Conservation (phyloP, 92 coral and sea anemone genomes). For the Heteractis magnifica region DNA sequence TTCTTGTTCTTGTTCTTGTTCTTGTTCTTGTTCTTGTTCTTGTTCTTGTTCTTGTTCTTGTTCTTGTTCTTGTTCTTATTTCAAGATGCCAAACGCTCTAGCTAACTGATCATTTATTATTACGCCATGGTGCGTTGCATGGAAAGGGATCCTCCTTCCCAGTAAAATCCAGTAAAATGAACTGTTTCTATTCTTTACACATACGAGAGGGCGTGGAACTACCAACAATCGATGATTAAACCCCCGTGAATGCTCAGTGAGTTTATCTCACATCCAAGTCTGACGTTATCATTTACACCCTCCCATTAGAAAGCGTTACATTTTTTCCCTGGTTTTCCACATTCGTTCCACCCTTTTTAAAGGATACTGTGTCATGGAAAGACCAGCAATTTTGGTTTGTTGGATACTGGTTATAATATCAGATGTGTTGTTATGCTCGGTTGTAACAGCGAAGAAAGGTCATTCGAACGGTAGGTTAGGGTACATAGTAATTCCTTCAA, state of each 20-base stretch:
- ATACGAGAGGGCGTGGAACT: neutral
- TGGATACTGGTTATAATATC: neutral
- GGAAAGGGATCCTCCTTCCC: neutral
- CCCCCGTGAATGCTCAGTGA: neutral
- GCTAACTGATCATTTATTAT: neutral
- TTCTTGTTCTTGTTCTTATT: neutral
- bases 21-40: no score
- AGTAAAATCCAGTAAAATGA: neutral
- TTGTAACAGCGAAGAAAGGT: neutral
- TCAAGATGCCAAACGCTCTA: neutral
- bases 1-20: no score
- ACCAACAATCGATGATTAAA: neutral
- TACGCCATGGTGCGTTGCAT: neutral
- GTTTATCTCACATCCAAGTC: neutral
- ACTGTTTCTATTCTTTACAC: neutral
- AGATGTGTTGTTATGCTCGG: neutral
- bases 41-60: neutral
- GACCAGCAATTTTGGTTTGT: neutral
- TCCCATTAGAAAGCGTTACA: neutral
- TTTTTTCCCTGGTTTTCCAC: neutral
- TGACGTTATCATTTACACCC: neutral
- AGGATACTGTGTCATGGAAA: neutral
- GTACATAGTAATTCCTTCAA: no score
- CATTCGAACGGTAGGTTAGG: neutral
- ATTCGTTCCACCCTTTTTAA: neutral